A percentile compares a stretch with the other conserved stretches of the same genome.
Evolutionary conservation across 92 coral and sea anemone species (phyloP).

Genomic region (Montipora capitata): DNA sequence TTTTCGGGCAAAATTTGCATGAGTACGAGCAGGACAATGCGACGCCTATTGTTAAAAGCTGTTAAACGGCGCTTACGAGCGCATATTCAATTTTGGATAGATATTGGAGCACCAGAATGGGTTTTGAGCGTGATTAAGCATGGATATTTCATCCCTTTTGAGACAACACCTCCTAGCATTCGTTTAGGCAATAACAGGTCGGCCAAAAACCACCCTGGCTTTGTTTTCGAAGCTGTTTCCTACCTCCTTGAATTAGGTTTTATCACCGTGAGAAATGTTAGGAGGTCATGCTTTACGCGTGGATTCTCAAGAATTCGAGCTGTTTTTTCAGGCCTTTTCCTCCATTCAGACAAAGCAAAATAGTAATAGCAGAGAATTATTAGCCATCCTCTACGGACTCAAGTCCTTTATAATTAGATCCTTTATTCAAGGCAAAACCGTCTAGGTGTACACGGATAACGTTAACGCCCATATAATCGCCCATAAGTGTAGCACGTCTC

Average conservation of each 20-base stretch:
- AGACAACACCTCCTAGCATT: no score
- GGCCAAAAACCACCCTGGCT: constrained; percentile 5
- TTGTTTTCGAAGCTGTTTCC: constrained; percentile 36
- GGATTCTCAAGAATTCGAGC: constrained; percentile 12
- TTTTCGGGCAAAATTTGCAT: no score
- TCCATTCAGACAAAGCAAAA: constrained; percentile 3
- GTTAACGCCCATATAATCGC: constrained; percentile 38
- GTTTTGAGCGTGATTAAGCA: no score
- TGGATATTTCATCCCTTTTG: no score
- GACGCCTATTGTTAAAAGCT: no score
- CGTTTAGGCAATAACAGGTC: no score
- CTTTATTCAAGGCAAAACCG: constrained; percentile 28
- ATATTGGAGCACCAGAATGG: no score
- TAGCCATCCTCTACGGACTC: constrained; percentile 26
- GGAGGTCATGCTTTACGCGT: constrained; percentile 31
- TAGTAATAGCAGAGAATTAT: constrained; percentile 27
- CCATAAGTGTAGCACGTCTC: constrained; percentile 38
- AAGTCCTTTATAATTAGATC: constrained; percentile 11
- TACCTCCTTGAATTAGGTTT: constrained; percentile 41
- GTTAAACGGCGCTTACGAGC: no score
- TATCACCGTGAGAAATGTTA: constrained; percentile 45
- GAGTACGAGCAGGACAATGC: no score
- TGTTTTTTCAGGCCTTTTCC: constrained; percentile 31
- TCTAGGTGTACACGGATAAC: constrained; percentile 53
- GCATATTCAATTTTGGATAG: no score